Evolutionary conservation across 1,140 invertebrate genomes (phyloP).

Genomic region (Trinorchestia longiramus): DNA sequence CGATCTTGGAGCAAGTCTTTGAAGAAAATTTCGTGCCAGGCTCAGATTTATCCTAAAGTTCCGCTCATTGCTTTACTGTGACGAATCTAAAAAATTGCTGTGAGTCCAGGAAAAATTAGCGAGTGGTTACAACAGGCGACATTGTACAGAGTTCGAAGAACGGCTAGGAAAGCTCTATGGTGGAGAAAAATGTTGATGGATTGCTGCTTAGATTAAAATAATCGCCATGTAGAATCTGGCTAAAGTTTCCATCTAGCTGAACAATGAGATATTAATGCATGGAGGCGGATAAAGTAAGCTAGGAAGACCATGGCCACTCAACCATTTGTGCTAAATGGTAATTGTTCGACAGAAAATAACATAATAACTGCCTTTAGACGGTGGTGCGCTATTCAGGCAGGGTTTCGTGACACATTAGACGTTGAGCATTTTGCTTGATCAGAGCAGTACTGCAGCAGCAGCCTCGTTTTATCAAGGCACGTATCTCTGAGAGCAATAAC

Average conservation of each 20-base stretch:
- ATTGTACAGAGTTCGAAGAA: neutral
- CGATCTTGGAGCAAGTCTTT: neutral
- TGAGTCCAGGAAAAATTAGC: conserved; percentile 25
- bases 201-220: conserved; percentile 52
- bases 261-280: conserved; percentile 19
- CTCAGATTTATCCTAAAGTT: neutral
- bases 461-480: neutral
- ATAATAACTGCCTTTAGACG: neutral
- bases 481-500: neutral
- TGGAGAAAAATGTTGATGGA: conserved; percentile 6
- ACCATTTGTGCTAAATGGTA: neutral
- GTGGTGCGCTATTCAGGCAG: neutral
- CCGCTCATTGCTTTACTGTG: conserved; percentile 29
- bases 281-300: neutral
- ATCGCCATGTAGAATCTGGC: conserved; percentile 18
- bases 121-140: conserved; percentile 13
- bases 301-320: neutral
- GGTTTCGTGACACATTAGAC: neutral
- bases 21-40: conserved; percentile 9
- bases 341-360: conserved; percentile 20
- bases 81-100: conserved; percentile 26
- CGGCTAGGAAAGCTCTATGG: neutral
- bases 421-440: neutral
- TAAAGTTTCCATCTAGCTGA: conserved; percentile 22
- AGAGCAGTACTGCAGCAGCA: neutral